Conservation (phyloP, 2,113 vertebrate species). For the Mystacornis crossleyi region DNA sequence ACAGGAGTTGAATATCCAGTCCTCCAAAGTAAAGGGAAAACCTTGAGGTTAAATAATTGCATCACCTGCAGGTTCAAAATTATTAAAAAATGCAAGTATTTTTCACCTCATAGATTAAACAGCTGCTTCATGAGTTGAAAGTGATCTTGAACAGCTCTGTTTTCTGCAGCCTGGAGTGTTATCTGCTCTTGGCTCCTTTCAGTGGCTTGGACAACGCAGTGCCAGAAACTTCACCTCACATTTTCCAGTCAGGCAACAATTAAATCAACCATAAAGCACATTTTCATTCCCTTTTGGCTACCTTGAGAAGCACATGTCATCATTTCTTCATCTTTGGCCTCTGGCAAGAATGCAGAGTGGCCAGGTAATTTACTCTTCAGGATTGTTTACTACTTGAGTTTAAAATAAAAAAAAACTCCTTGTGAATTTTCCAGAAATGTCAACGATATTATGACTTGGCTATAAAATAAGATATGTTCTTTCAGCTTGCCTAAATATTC, state of each 20-base stretch:
- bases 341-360: background rate
- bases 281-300: background rate
- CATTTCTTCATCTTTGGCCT: background rate
- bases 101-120: background rate
- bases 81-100: background rate
- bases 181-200: background rate
- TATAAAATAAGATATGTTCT: background rate
- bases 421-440: background rate
- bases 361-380: background rate
- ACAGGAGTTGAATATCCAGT: too few relatives aligned
- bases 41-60: background rate
- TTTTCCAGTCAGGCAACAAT: background rate
- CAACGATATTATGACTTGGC: background rate
- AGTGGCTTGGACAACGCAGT: background rate
- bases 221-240: background rate
- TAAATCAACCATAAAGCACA: background rate
- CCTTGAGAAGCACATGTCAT: background rate
- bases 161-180: background rate
- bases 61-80: background rate
- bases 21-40: background rate
- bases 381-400: background rate
- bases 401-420: background rate
- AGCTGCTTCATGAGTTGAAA: background rate
- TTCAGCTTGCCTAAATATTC: slow-evolving; percentile 15
- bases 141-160: background rate